These are phyloP conservation scores for Zygogramma bicolorata DNA, from an alignment of 2,888 invertebrate genomes.

Conservation along the genomic window DNA sequence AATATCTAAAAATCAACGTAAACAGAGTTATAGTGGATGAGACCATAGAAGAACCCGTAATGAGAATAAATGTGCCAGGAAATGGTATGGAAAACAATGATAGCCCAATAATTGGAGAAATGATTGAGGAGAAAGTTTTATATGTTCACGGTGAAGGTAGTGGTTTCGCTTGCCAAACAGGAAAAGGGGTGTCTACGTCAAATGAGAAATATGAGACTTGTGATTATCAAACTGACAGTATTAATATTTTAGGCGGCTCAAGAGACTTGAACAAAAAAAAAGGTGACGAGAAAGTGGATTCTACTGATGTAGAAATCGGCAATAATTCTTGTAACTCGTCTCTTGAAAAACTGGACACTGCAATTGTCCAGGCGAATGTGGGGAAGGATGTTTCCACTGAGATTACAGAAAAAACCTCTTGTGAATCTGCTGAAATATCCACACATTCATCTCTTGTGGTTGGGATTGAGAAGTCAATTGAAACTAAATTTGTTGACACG, in stretches of 20 bases:
- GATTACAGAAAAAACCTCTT: background rate
- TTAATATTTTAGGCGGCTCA: conserved; percentile 39
- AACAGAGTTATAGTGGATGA: conserved; percentile 44
- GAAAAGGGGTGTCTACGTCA: conserved; percentile 67
- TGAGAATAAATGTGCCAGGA: conserved; percentile 79
- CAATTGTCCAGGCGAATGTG: background rate
- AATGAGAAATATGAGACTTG: conserved; percentile 21
- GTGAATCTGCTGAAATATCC: background rate
- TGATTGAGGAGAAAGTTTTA: conserved; percentile 79
- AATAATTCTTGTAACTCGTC: conserved; percentile 45
- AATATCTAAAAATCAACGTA: conserved; percentile 47
- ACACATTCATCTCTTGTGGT: conserved; percentile 32
- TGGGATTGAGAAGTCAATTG: conserved; percentile 42
- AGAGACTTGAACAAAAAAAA: conserved; percentile 39
- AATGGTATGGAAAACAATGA: conserved; percentile 72
- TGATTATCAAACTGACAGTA: conserved; percentile 39
- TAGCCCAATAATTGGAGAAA: conserved; percentile 71
- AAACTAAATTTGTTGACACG: background rate
- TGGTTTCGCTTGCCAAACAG: conserved; percentile 80
- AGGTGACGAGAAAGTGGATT: conserved; percentile 53
- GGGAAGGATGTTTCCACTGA: background rate
- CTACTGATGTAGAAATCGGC: conserved; percentile 58
- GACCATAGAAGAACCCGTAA: conserved; percentile 74
- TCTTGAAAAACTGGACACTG: background rate
- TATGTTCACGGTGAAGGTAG: conserved; percentile 79